phyloP scores from a whole-genome alignment of 2,113 vertebrate genomes.

The Oreocharis arfaki region DNA sequence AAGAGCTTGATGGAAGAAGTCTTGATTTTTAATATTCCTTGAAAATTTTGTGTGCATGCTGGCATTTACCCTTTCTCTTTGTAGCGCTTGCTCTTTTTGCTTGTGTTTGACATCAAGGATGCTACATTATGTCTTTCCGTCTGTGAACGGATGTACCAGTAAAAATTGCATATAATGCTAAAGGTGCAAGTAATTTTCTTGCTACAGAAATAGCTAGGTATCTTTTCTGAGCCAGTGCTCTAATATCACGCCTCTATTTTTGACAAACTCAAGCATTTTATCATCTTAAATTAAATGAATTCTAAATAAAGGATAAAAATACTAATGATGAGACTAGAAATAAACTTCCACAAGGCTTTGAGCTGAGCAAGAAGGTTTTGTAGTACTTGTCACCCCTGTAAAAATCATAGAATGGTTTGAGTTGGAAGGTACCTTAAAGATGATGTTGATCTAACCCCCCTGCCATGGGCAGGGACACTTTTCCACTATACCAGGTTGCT shows the following conservation, averaged over 20 bases:
- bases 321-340: background rate
- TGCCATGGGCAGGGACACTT: background rate
- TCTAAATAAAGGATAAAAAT: background rate
- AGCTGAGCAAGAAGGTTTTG: background rate
- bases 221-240: background rate
- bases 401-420: background rate
- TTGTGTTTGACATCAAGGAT: background rate
- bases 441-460: rapidly evolving
- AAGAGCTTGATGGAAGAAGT: background rate
- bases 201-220: background rate
- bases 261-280: background rate
- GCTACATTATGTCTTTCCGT: background rate
- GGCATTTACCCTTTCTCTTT: background rate
- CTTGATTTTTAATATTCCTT: background rate
- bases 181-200: background rate
- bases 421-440: background rate
- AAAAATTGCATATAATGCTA: background rate
- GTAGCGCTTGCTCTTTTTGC: background rate
- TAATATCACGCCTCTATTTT: background rate
- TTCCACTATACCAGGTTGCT: background rate
- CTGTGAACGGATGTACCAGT: background rate
- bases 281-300: background rate
- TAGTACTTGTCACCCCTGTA: background rate
- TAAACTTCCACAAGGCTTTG: background rate
- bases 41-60: background rate